These are phyloP conservation scores for Protomyctophum bolini DNA, from an alignment of 2,113 vertebrate genomes.

Conservation along the genomic window DNA sequence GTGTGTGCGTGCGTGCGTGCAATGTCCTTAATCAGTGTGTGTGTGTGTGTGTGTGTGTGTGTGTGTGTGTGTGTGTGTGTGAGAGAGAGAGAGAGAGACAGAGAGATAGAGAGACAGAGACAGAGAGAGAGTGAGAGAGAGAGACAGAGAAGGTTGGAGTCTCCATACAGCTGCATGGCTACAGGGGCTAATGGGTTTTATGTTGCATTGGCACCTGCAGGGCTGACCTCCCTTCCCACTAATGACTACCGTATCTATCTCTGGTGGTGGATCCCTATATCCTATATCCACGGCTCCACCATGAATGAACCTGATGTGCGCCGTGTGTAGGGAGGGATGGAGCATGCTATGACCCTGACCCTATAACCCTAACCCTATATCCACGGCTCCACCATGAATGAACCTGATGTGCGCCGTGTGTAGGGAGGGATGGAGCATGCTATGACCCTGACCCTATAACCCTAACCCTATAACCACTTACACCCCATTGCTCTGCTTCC, in stretches of 20 bases:
- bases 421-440: no score
- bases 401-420: no score
- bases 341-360: no score
- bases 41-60: no score
- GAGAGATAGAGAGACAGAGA: neutral
- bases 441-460: no score
- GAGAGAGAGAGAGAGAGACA: neutral
- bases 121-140: neutral
- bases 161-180: neutral
- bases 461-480: no score
- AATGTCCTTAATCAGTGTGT: no score
- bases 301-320: conserved; percentile 18
- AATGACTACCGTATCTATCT: neutral
- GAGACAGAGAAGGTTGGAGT: neutral
- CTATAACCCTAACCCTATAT: neutral
- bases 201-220: neutral
- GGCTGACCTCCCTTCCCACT: neutral
- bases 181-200: neutral
- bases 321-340: no score
- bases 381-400: conserved; percentile 13
- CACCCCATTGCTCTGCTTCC: no score
- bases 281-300: neutral
- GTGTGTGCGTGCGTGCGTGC: no score
- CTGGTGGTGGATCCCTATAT: neutral
- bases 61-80: neutral